These are phyloP conservation scores for Pristionchus japonicus DNA, from an alignment of 2,888 invertebrate genomes.

Conservation along the genomic window DNA sequence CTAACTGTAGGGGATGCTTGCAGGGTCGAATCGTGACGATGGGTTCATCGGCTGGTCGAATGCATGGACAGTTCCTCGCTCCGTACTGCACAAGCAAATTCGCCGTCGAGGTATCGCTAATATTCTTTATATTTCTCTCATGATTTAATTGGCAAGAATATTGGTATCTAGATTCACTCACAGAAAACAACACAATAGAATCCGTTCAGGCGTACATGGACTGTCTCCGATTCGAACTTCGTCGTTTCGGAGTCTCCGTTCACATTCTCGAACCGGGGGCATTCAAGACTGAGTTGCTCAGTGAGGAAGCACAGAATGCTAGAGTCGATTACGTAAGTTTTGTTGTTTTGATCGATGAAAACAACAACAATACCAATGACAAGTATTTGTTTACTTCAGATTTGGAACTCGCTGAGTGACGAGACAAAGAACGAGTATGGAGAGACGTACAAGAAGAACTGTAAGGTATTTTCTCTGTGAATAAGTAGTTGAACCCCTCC, in stretches of 20 bases:
- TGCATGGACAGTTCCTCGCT: slow-evolving; percentile 72
- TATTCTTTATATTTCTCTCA: no score
- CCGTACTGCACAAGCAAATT: slow-evolving; percentile 70
- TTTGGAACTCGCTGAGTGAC: slow-evolving; percentile 63
- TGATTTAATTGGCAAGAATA: no score
- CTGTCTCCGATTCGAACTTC: slow-evolving; percentile 63
- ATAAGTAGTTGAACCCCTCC: not conserved
- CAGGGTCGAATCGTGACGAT: slow-evolving; percentile 76
- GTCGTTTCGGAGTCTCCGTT: slow-evolving; percentile 62
- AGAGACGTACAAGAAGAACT: slow-evolving; percentile 66
- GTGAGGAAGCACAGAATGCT: slow-evolving; percentile 63
- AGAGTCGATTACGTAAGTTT: slow-evolving; percentile 55
- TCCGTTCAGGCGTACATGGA: slow-evolving; percentile 69
- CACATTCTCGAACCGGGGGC: slow-evolving; percentile 72
- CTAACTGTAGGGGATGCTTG: not conserved
- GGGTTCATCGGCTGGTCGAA: slow-evolving; percentile 76
- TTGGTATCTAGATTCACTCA: no score
- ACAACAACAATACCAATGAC: not conserved
- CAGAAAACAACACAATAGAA: no score
- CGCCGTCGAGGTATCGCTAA: slow-evolving; percentile 62
- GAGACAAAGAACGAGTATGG: slow-evolving; percentile 73
- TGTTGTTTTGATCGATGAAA: not conserved
- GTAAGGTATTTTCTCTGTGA: slow-evolving; percentile 58
- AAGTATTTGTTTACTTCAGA: slow-evolving; percentile 36
- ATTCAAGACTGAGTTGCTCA: slow-evolving; percentile 69